phyloP scores from a whole-genome alignment of 2,888 invertebrate species.

The Brenthis hecate region DNA sequence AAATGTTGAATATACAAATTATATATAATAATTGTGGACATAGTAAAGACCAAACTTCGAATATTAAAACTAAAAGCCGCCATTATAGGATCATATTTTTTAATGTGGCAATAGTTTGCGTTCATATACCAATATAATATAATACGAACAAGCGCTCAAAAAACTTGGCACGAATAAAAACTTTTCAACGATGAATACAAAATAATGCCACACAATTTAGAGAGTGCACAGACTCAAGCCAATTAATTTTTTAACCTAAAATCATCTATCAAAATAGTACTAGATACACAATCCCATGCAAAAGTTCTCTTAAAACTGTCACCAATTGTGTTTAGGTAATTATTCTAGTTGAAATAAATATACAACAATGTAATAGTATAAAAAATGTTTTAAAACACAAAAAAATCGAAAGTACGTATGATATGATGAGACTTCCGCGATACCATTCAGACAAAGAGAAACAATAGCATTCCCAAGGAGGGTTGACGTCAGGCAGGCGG shows the following conservation, averaged over 20 bases:
- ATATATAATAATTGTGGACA: slow-evolving; percentile 2
- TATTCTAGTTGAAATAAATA: too few relatives aligned
- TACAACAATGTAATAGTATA: too few relatives aligned
- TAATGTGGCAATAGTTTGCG: slow-evolving; percentile 37
- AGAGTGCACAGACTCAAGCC: slow-evolving; percentile 40
- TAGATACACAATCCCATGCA: too few relatives aligned
- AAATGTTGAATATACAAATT: neutral
- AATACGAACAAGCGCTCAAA: slow-evolving; percentile 23
- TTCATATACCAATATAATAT: slow-evolving; percentile 24
- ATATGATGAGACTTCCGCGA: too few relatives aligned
- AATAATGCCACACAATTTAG: slow-evolving; percentile 37
- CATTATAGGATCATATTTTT: slow-evolving; percentile 18
- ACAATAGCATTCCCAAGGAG: too few relatives aligned
- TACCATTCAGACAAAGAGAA: too few relatives aligned
- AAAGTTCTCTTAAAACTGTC: too few relatives aligned
- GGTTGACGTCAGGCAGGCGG: too few relatives aligned
- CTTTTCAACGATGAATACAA: slow-evolving; percentile 33
- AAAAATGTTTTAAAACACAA: too few relatives aligned
- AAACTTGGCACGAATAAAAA: slow-evolving; percentile 36
- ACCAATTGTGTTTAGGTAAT: too few relatives aligned
- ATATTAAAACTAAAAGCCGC: slow-evolving; percentile 33
- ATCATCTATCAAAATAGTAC: too few relatives aligned
- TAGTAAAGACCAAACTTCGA: neutral
- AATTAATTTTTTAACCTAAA: neutral
- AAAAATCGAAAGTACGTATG: too few relatives aligned